Evolutionary conservation across 2,888 invertebrate genomes (phyloP), one percentile per base, ranked within the genome.

Genomic region (Arge pagana): DNA sequence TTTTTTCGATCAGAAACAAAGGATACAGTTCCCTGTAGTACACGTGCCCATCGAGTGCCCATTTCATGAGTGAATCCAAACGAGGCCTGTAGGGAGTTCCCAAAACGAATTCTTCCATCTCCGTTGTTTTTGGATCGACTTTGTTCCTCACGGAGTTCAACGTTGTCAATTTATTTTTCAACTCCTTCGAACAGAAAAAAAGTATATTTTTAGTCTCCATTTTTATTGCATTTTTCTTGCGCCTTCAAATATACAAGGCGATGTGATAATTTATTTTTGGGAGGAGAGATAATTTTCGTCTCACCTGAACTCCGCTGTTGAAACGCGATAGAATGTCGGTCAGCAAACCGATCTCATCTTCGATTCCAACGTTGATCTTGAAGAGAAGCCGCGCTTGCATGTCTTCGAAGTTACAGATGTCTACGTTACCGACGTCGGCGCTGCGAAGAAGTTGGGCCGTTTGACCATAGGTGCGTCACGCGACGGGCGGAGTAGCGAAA

Each of bases 301-400:
- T n/a, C 61, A 72, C 72, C 64, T 71, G 68, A 43, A 58, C 63
- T 3, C 40, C 13, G 53, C 66, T 62, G 39, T 66, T 65, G 3
- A 72, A 43, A 13, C 42, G 58, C 1, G 31, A 30, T 7, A 65
- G 4, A 31, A 61, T 59, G 4, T 64, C 54, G 0, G 41, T 45
- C 16, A 72, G 52, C 1, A 45, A 11, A 0, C 36, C 18, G 8
- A 71, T 33, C 53, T 72, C 72, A 8, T 62, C 53, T 37, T 71
- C 66, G 24, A 72, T 63, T 3, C 66, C 65, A 50, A 61, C 54
- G n/a, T 60, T 56, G 19, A 72, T 72, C 57, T 70, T 70, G 37
- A 62, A 70, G 19, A 65, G 61, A 7, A 72, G 61, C 50, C 55
- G 65, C 28, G 65, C 67, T n/a, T 62, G 57, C 6, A 66, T 36